Percentiles rank a stretch among this genome's conserved stretches.
phyloP scores from a whole-genome alignment of 1,140 invertebrate genomes.

The Thalassaphorura encarpata region DNA sequence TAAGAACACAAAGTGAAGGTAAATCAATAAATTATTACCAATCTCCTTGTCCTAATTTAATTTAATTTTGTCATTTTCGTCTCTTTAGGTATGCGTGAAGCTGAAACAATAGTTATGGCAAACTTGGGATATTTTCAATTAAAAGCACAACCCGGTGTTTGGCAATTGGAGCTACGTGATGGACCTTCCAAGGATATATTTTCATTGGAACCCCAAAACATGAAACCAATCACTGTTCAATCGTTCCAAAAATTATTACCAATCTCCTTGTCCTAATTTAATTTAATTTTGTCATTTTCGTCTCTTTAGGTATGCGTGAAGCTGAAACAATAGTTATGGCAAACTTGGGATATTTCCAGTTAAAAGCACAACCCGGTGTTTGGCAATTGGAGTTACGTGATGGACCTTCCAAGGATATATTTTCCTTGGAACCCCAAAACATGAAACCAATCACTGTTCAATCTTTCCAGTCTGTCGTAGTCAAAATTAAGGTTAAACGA shows the following conservation, averaged over 20 bases:
- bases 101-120: conserved; percentile 98
- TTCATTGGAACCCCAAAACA: conserved; percentile 33
- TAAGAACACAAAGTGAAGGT: conserved; percentile 50
- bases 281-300: background rate
- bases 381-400: conserved; percentile 79
- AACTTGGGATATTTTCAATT: conserved; percentile 97
- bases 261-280: background rate
- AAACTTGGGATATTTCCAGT: conserved; percentile 94
- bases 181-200: conserved; percentile 93
- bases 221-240: conserved; percentile 75
- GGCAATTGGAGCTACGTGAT: conserved; percentile 72
- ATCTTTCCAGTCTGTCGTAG: conserved; percentile 77
- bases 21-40: too few species aligned
- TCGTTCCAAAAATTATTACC: too few species aligned
- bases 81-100: background rate
- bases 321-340: conserved; percentile 99
- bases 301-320: background rate
- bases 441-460: conserved; percentile 75
- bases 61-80: background rate
- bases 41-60: background rate
- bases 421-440: conserved; percentile 41
- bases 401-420: conserved; percentile 89
- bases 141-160: conserved; percentile 95
- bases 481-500: conserved; percentile 82
- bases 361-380: conserved; percentile 94